These are phyloP conservation scores for Dryobota labecula DNA, from an alignment of 2,888 invertebrate genomes.

Conservation along the genomic window DNA sequence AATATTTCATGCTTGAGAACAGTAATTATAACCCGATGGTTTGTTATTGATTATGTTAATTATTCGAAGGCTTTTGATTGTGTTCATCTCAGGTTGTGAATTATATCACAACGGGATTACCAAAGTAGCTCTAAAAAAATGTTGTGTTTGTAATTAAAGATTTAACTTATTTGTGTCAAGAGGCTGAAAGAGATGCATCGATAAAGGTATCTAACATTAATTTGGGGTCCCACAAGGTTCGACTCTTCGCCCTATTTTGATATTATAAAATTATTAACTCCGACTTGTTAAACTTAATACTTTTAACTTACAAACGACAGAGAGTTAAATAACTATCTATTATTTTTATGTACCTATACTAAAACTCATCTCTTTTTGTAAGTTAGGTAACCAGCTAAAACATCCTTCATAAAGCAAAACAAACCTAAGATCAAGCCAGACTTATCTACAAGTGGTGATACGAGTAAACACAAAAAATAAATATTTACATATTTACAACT, in stretches of 20 bases:
- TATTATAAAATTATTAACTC: neutral
- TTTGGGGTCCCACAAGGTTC: constrained; percentile 28
- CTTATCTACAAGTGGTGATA: constrained; percentile 17
- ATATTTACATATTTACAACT: constrained; percentile 54
- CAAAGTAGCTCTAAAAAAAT: neutral
- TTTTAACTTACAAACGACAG: neutral
- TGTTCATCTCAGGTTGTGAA: neutral
- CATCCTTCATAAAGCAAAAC: neutral
- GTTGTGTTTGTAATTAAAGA: neutral
- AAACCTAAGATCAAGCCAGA: constrained; percentile 1
- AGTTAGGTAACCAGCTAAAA: neutral
- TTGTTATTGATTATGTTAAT: neutral
- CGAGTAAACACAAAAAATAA: constrained; percentile 12
- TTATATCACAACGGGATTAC: neutral
- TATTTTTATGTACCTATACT: neutral
- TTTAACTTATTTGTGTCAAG: neutral
- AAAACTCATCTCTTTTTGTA: neutral
- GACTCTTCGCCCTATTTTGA: neutral
- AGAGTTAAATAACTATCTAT: neutral
- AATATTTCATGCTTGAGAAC: neutral
- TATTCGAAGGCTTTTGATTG: constrained; percentile 28
- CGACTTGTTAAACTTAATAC: neutral
- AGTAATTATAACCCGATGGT: neutral
- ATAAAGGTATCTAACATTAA: neutral
- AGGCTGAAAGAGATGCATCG: neutral